Base-by-base conservation (phyloP, 2,797 vertebrate genomes). In the Steatocranus sp. region DNA sequence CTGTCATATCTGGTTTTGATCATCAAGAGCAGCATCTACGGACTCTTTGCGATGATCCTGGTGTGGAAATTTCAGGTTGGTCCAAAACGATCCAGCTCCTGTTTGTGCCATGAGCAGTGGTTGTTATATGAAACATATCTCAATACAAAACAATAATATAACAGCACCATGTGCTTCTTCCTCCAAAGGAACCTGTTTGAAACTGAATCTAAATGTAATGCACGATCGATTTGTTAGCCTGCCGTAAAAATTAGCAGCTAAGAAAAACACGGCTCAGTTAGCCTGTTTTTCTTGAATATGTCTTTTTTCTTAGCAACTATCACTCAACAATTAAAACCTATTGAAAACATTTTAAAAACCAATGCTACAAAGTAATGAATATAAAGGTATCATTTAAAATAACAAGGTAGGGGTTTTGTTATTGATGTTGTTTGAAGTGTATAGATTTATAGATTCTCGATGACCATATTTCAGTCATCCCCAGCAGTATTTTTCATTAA, bases 1-100 rank as follows among this genome's bases (percentile, higher is more conserved):
- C 34, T 95, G 74, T 86, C 86, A 20, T 96, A 95, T 25, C 1
- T 11, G 3, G 5, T 91, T 7, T 79, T 95, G 17, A 90, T 94
- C 12, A 3, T 10, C 32, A 96, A 95, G 91, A 93, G 95, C 87
- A 11, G 76, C 46, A 5, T 94, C 32, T 96, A 94, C 11, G 94
- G 92, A n/a, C 30, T 88, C 7, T 87, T 95, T 46, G 75, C 95
- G 73, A 9, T 73, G 12, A 4, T 91, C 43, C 50, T 95, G 74
- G n/a, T 91, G 11, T 90, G 74, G 88, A 92, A 56, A 84, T n/a
- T 83, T 23, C 84, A 89, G 93, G 94, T 96, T 27, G 14, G 79
- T 70, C 6, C 30, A 5, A n/a, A 7, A 43, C 0, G 2, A 43
- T 43, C 38, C 18, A 14, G 61, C 34, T 38, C 5, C 20, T 5